Conservation (phyloP, 2,113 vertebrate genomes). For the Penelope pileata region DNA sequence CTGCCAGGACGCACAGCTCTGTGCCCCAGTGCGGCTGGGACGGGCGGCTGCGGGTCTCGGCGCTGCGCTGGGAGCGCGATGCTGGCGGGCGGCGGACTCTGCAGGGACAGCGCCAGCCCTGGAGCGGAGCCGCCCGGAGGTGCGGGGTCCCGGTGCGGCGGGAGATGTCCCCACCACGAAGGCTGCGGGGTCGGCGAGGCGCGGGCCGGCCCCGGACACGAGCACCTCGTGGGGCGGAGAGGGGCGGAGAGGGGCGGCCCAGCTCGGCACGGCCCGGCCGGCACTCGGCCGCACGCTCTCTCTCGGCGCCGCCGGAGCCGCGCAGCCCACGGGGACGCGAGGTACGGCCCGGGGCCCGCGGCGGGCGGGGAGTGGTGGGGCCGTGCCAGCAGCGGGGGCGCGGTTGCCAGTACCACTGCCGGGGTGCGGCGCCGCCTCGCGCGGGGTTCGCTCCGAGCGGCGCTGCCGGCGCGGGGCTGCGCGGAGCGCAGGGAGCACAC, state of each 20-base stretch:
- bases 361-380: too few species aligned
- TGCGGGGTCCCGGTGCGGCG: not conserved
- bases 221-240: not conserved
- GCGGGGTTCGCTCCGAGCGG: not conserved
- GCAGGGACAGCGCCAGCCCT: not conserved
- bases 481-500: too few species aligned
- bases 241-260: not conserved
- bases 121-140: not conserved
- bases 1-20: not conserved
- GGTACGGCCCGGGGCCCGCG: not conserved
- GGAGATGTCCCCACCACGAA: not conserved
- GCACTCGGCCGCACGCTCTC: not conserved
- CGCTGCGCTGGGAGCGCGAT: too few species aligned
- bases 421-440: not conserved
- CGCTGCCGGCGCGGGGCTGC: not conserved
- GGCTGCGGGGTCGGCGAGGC: not conserved
- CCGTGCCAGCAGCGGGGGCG: too few species aligned
- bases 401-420: not conserved
- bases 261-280: not conserved
- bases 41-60: not conserved
- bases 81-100: too few species aligned
- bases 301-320: not conserved
- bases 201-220: not conserved
- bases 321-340: not conserved
- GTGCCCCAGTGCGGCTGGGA: not conserved